phyloP scores from a whole-genome alignment of 2,888 invertebrate genomes.

The Nymphalis c-album region DNA sequence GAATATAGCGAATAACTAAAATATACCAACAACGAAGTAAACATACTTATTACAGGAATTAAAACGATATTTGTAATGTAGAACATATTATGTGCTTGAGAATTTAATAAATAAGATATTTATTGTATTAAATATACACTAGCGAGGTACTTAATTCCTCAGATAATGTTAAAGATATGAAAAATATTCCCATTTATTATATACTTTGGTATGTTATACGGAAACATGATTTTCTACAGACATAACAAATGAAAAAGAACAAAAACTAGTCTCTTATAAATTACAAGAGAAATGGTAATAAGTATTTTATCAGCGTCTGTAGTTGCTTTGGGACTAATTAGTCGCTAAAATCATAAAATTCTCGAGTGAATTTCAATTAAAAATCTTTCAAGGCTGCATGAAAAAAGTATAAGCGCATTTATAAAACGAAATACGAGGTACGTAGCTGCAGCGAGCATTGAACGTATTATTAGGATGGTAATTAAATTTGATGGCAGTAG shows the following conservation, averaged over 20 bases:
- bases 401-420: not conserved
- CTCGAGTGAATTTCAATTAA: constrained; percentile 5
- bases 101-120: not conserved
- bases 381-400: constrained; percentile 7
- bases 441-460: not conserved
- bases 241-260: not conserved
- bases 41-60: too few relatives aligned
- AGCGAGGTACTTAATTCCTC: constrained; percentile 1
- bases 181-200: not conserved
- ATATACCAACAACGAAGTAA: too few relatives aligned
- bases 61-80: too few relatives aligned
- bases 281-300: constrained; percentile 2
- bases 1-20: too few relatives aligned
- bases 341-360: constrained; percentile 1
- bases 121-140: not conserved
- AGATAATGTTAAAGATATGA: constrained; percentile 1
- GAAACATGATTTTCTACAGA: not conserved
- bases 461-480: constrained; percentile 2
- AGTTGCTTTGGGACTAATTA: constrained; percentile 11
- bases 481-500: not conserved
- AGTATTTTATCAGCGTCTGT: constrained; percentile 12
- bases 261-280: not conserved
- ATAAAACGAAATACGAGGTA: not conserved
- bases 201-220: constrained; percentile 4
- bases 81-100: not conserved